Evolutionary conservation across 2,113 vertebrate genomes (phyloP).

Genomic region (Scolopax mira): DNA sequence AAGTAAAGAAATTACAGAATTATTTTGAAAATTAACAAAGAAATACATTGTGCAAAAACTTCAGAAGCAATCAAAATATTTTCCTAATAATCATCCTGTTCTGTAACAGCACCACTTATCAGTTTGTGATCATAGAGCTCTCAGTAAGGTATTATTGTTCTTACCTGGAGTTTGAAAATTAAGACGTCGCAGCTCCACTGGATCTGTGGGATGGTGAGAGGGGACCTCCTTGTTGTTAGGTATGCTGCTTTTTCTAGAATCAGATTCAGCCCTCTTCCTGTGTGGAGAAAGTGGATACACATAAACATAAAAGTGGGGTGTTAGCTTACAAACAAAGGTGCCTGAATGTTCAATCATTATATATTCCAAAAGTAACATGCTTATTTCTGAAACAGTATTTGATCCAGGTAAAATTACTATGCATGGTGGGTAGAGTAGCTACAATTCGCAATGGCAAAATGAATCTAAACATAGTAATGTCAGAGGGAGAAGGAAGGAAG

Average conservation of each 20-base stretch:
- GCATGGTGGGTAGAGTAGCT: neutral
- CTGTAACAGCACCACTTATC: neutral
- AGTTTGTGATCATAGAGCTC: neutral
- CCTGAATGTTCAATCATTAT: neutral
- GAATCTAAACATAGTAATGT: neutral
- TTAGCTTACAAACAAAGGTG: neutral
- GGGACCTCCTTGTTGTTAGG: conserved; percentile 95
- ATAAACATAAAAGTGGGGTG: neutral
- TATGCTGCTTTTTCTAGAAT: conserved; percentile 95
- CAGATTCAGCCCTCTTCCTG: conserved; percentile 96
- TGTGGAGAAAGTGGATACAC: neutral
- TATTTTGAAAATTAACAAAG: neutral
- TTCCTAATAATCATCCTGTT: neutral
- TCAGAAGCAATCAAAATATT: neutral
- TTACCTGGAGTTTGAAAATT: conserved; percentile 99
- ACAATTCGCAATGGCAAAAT: neutral
- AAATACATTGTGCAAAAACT: neutral
- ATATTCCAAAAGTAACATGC: neutral
- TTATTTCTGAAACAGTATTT: neutral
- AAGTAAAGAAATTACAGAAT: neutral
- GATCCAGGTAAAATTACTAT: neutral
- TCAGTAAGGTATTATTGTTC: neutral
- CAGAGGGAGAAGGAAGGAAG: neutral
- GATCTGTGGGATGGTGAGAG: conserved; percentile 94
- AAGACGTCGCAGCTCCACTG: conserved; percentile 94